phyloP scores from a whole-genome alignment of 2,113 vertebrate species.

The Ursus arctos region DNA sequence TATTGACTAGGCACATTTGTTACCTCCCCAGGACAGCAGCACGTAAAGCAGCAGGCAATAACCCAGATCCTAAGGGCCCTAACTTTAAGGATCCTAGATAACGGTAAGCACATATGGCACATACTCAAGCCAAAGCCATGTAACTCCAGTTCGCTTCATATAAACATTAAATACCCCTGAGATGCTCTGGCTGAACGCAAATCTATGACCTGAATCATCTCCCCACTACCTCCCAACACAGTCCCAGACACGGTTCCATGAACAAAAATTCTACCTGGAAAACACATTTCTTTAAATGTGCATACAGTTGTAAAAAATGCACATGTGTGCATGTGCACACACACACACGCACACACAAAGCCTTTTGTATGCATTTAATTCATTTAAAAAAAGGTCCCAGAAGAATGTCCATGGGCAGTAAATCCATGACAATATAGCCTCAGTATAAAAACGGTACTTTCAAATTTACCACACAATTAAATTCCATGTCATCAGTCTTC shows the following conservation, averaged over 20 bases:
- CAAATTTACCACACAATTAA: background rate
- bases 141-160: background rate
- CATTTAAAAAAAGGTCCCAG: background rate
- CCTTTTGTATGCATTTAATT: background rate
- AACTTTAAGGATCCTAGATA: background rate
- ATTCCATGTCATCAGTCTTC: background rate
- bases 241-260: background rate
- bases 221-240: background rate
- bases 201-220: background rate
- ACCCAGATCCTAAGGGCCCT: too few relatives aligned
- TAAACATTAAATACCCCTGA: background rate
- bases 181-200: background rate
- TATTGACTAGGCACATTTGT: background rate
- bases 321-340: accelerated
- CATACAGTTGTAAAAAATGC: background rate
- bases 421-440: background rate
- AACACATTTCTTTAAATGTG: background rate
- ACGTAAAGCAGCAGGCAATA: background rate
- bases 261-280: background rate
- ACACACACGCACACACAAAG: background rate
- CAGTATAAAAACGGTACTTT: background rate
- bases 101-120: background rate
- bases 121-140: background rate
- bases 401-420: background rate
- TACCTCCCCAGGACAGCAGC: background rate